Base-by-base conservation (phyloP, 2,888 invertebrate genomes). In the Rhamnusium bicolor region DNA sequence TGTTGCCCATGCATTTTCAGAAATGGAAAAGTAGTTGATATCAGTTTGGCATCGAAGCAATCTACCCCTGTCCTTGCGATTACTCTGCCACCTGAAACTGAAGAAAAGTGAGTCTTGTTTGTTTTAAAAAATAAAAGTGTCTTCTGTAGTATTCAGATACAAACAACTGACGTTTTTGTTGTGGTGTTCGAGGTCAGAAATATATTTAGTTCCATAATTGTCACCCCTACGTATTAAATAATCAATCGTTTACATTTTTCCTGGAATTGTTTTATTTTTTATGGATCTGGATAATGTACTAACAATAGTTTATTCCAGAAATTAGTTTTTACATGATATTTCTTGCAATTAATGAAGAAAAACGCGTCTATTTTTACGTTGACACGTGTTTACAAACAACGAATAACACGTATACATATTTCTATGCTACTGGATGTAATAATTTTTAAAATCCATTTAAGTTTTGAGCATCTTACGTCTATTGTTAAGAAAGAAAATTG, bases 21-120 rank as follows among this genome's bases (percentile, higher is more conserved):
- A 32, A 76, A 58, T 10, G 62, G 75, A 18, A 82, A 80, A 74
- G 74, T 82, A n/a, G 74, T 76, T 46, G 82, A 83, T 71, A 69
- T 70, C 8, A 63, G 66, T 69, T 61, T 56, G 32, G 12, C 54
- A 12, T 54, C 73, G 10, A 80, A 76, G 53, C 74, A 19, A 18
- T 74, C 78, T 2, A 86, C 87, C 10, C 87, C 86, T 1, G 83
- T 87, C 18, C 77, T 86, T 58, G 79, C 85, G n/a, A 81, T 87
- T 61, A 84, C 84, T 10, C 68, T 84, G 56, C 80, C 85, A 24
- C 84, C 84, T 5, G 80, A 77, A 46, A 51, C 60, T 8, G 49
- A 29, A 10, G 72, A 73, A n/a, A 77, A 77, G 79, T 79, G 69
- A 75, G 79, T 76, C 47, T 62, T 29, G 46, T 32, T 65, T 65